These are phyloP conservation scores for Abscondita cerata DNA, from an alignment of 2,888 invertebrate species.

Conservation along the genomic window DNA sequence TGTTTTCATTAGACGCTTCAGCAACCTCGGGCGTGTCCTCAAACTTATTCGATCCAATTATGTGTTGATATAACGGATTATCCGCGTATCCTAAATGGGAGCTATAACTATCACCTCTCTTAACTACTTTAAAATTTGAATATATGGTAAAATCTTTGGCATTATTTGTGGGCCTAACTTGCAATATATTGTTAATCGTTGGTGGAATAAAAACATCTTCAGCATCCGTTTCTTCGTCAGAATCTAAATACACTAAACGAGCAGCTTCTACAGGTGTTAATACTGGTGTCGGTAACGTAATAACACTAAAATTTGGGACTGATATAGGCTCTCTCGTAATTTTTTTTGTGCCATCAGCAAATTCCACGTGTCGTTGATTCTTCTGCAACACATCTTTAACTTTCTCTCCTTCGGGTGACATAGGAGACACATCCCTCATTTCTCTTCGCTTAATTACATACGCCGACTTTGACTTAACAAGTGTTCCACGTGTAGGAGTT, in stretches of 20 bases:
- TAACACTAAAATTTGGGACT: conserved; percentile 73
- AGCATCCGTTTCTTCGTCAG: conserved; percentile 67
- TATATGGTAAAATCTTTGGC: conserved; percentile 53
- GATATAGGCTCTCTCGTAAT: conserved; percentile 74
- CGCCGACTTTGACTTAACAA: conserved; percentile 67
- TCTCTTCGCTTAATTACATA: conserved; percentile 64
- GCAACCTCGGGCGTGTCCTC: conserved; percentile 63
- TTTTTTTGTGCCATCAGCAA: conserved; percentile 51
- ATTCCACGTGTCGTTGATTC: conserved; percentile 52
- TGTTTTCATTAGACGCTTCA: conserved; percentile 62
- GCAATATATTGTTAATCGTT: conserved; percentile 39
- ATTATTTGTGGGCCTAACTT: conserved; percentile 40
- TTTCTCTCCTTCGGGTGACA: conserved; percentile 48
- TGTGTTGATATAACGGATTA: conserved; percentile 62
- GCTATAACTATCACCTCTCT: conserved; percentile 64
- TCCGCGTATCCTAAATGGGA: conserved; percentile 62
- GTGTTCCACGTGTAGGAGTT: conserved; percentile 54
- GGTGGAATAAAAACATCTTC: conserved; percentile 50
- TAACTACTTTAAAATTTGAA: conserved; percentile 62
- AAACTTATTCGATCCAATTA: conserved; percentile 66
- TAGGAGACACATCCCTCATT: conserved; percentile 50
- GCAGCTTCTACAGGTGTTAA: conserved; percentile 73
- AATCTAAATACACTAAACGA: conserved; percentile 73
- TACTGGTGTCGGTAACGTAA: conserved; percentile 69
- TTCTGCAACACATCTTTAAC: conserved; percentile 34